A percentile compares a stretch with the other conserved stretches of the same genome.
Evolutionary conservation across 2,113 vertebrate species (phyloP).

Genomic region (Oncorhynchus nerka): DNA sequence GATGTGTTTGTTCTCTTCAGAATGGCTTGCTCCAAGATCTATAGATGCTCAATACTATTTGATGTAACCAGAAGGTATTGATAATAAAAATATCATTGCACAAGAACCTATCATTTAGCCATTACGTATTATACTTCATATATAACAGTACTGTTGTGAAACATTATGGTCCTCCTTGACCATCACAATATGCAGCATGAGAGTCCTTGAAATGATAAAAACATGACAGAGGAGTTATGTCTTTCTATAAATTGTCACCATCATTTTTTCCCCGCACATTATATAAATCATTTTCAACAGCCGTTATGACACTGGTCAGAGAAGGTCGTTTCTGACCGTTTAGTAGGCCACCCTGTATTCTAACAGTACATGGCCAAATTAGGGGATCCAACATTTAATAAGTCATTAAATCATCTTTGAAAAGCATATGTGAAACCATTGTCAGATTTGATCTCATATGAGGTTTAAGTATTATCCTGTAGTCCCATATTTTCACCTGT

Average conservation of each 20-base stretch:
- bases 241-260: neutral
- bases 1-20: constrained; percentile 2
- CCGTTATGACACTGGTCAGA: neutral
- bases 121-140: too few relatives aligned
- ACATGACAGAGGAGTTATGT: neutral
- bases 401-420: neutral
- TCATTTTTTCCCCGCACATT: neutral
- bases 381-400: neutral
- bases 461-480: neutral
- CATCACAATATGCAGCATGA: neutral
- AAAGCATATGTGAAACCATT: neutral
- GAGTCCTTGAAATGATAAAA: neutral
- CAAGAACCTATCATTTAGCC: too few relatives aligned
- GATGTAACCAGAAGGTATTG: neutral
- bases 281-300: neutral
- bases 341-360: neutral
- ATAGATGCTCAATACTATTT: constrained; percentile 12
- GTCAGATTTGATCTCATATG: neutral
- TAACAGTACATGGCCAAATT: neutral
- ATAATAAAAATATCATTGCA: constrained; percentile 8
- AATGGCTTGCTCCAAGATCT: neutral
- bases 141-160: too few relatives aligned
- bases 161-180: neutral
- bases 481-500: neutral
- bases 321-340: too few relatives aligned